These are phyloP conservation scores for Hirundo rustica DNA, from an alignment of 2,797 vertebrate genomes.

Conservation along the genomic window DNA sequence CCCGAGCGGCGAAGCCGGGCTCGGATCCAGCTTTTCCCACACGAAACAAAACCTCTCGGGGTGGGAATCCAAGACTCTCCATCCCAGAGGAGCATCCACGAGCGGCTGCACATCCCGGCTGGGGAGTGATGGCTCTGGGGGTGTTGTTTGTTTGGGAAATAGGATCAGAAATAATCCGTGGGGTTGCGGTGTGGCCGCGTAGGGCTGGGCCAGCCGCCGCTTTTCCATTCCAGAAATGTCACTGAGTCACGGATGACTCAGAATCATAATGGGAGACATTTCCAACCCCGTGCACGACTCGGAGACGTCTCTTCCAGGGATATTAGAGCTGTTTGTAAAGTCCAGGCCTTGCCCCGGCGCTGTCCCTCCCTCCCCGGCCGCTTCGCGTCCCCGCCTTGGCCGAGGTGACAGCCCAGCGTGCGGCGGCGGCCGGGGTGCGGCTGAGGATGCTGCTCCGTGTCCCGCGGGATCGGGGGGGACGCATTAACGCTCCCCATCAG, in stretches of 20 bases:
- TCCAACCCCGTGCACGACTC: slow-evolving; percentile 51
- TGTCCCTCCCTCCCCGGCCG: not conserved
- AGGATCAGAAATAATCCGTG: not conserved
- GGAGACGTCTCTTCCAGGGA: slow-evolving; percentile 51
- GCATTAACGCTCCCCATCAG: not conserved
- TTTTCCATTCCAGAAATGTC: slow-evolving; percentile 57
- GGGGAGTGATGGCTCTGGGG: not conserved
- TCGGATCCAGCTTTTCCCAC: not conserved
- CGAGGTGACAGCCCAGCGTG: not conserved
- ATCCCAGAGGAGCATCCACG: fast-evolving
- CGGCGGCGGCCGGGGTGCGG: fast-evolving
- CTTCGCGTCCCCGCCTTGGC: fast-evolving
- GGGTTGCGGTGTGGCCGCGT: not conserved
- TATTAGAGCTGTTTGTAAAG: slow-evolving; percentile 48
- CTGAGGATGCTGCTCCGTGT: not conserved
- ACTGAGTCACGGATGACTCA: slow-evolving; percentile 68
- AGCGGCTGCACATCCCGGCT: fast-evolving
- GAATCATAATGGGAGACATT: slow-evolving; percentile 55
- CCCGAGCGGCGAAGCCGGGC: fast-evolving
- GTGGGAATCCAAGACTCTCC: not conserved
- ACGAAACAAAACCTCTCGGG: fast-evolving
- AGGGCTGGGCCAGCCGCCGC: slow-evolving; percentile 10
- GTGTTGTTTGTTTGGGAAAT: not conserved
- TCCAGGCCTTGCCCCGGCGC: not conserved
- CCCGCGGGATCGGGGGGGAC: not conserved